These are phyloP conservation scores for Embidobia sp. DNA, from an alignment of 2,888 invertebrate genomes.

Conservation along the genomic window DNA sequence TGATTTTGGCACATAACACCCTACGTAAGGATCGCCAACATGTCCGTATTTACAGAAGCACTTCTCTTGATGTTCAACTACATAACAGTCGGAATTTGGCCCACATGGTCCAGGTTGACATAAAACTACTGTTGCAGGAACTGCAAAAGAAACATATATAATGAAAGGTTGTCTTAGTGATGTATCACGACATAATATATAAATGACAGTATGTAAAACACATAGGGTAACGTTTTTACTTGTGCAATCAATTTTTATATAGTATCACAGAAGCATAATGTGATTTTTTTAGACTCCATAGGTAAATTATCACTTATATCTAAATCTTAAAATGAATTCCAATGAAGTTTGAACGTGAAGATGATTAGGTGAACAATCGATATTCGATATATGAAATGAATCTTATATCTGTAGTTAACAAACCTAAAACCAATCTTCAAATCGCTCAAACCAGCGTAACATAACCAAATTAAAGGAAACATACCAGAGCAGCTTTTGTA, in stretches of 20 bases:
- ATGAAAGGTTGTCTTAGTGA: background rate
- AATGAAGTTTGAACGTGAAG: constrained; percentile 50
- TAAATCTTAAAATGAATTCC: background rate
- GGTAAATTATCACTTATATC: background rate
- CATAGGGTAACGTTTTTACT: no score
- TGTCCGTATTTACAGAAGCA: constrained; percentile 91
- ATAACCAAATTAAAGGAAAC: constrained; percentile 8
- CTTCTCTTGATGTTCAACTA: constrained; percentile 90
- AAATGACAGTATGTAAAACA: background rate
- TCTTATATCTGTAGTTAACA: constrained; percentile 5
- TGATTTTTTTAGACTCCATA: constrained; percentile 28
- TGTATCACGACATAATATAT: no score
- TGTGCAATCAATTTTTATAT: background rate
- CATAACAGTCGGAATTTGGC: constrained; percentile 91
- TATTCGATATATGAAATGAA: constrained; percentile 17
- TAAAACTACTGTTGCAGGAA: constrained; percentile 75
- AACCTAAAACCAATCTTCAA: constrained; percentile 33
- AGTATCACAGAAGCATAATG: constrained; percentile 8
- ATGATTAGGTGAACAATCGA: constrained; percentile 20
- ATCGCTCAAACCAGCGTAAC: constrained; percentile 30
- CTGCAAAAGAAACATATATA: constrained; percentile 26
- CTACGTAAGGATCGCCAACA: constrained; percentile 90
- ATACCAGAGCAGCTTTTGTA: constrained; percentile 87
- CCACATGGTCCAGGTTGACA: constrained; percentile 93
- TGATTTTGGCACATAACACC: constrained; percentile 84